Evolutionary conservation across 2,113 vertebrate species (phyloP).

Genomic region (Hiodon tergisus): DNA sequence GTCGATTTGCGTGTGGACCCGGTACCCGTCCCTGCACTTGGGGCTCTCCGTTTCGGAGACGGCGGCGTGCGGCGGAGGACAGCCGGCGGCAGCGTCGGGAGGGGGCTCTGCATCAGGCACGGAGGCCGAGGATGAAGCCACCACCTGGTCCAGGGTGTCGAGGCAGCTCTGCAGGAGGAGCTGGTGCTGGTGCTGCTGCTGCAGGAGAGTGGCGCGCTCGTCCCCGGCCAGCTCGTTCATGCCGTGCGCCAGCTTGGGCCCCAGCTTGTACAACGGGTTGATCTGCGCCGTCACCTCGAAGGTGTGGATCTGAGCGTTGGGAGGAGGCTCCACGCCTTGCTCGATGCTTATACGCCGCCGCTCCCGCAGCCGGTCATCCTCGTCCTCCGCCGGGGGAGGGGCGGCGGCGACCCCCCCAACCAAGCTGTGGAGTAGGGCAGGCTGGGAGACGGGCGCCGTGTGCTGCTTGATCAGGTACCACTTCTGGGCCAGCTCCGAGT

Average conservation of each 20-base stretch:
- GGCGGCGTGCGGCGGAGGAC: slow-evolving; percentile 21
- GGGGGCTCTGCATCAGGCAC: slow-evolving; percentile 24
- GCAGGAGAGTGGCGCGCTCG: slow-evolving; percentile 45
- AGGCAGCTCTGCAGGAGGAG: slow-evolving; percentile 62
- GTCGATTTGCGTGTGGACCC: slow-evolving; percentile 71
- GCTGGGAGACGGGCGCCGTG: slow-evolving; percentile 69
- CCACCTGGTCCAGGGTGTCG: slow-evolving; percentile 67
- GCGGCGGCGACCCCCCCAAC: slow-evolving; percentile 11
- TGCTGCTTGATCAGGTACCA: slow-evolving; percentile 80
- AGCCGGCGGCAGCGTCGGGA: slow-evolving; percentile 29
- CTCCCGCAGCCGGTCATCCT: slow-evolving; percentile 68
- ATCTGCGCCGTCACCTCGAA: slow-evolving; percentile 72
- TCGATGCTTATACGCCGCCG: slow-evolving; percentile 75
- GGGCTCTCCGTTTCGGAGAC: slow-evolving; percentile 34
- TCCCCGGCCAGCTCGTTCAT: slow-evolving; percentile 63
- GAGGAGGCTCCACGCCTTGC: slow-evolving; percentile 72
- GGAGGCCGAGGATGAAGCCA: slow-evolving; percentile 38
- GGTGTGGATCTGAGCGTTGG: slow-evolving; percentile 73
- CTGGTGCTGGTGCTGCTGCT: slow-evolving; percentile 46
- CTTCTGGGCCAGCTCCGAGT: slow-evolving; percentile 71
- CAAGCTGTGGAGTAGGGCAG: slow-evolving; percentile 51
- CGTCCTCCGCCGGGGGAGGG: slow-evolving; percentile 53
- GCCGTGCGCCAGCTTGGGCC: slow-evolving; percentile 70
- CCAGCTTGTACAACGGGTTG: slow-evolving; percentile 68
- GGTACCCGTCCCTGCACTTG: slow-evolving; percentile 50